phyloP scores from a whole-genome alignment of 2,888 invertebrate species.

The Thymelicus acteon region DNA sequence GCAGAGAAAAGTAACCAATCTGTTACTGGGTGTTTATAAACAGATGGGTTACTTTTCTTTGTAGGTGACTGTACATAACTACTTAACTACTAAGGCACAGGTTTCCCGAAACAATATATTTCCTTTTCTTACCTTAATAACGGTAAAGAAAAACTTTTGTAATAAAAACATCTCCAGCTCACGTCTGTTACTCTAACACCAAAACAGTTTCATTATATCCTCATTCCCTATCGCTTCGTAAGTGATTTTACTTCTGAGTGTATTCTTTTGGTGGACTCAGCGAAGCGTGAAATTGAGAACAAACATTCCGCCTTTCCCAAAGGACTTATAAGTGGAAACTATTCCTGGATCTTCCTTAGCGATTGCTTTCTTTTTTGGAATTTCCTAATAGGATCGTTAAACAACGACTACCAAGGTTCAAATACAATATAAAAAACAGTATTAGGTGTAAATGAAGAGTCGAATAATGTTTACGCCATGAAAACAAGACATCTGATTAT shows the following conservation, averaged over 20 bases:
- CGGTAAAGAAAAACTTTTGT: constrained; percentile 11
- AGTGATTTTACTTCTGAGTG: constrained; percentile 58
- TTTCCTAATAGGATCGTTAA: constrained; percentile 3
- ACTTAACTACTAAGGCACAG: too few relatives aligned
- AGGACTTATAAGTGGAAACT: constrained; percentile 35
- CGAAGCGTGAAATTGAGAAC: constrained; percentile 74
- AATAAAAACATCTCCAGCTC: constrained; percentile 13
- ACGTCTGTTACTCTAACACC: constrained; percentile 13
- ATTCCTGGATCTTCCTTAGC: constrained; percentile 18
- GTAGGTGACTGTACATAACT: too few relatives aligned
- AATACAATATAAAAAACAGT: too few relatives aligned
- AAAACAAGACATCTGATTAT: too few relatives aligned
- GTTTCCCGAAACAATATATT: too few relatives aligned
- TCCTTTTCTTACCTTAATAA: not conserved
- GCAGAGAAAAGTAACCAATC: too few relatives aligned
- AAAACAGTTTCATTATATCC: constrained; percentile 40
- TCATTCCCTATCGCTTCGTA: constrained; percentile 43
- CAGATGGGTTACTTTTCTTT: too few relatives aligned
- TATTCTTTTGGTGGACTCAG: constrained; percentile 59
- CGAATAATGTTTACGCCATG: too few relatives aligned
- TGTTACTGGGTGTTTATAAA: too few relatives aligned
- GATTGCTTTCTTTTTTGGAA: constrained; percentile 20
- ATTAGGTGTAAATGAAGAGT: too few relatives aligned
- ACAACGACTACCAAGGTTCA: not conserved
- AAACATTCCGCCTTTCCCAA: constrained; percentile 54